Evolutionary conservation across 2,113 vertebrate genomes (phyloP), one percentile per base, ranked within the genome.

Genomic region (Barbus barbus): DNA sequence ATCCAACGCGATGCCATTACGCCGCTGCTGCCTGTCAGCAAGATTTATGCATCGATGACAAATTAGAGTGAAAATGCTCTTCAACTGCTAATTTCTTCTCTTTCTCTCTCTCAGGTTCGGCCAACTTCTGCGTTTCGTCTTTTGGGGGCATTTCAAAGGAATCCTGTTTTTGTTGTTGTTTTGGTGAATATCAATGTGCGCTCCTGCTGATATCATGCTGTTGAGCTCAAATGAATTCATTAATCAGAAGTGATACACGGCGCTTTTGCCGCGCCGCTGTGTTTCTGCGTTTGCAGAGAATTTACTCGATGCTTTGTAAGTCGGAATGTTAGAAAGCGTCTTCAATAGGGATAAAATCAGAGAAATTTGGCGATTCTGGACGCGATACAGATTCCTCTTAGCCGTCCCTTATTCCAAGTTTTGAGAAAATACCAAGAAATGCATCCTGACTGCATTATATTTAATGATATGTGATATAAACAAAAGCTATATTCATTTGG

Each of bases 41-140:
- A 98, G 98, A 99, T 99, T 99, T 98, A 99, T 99, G 97, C 96
- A 96, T 96, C 97, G 95, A 95, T 98, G 96, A 97, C 96, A 98
- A 97, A 98, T 97, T 96, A 95, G 96, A 95, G 95, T 94, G 94
- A 92, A 95, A 96, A 97, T 96, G 96, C 63, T 78, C 26, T 46
- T 69, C 65, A 36, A 24, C 90, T 82, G 76, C 84, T 78, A 81
- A 85, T 79, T 83, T 41, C 33, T 78, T 5, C 24, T 46, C 31
- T 90, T 89, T 89, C 87, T 91, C 81, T 91, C 81, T 91, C 91
- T 88, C 94, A 94, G 94, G 94, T 95, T 95, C 90, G 83, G 88
- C 83, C 88, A 84, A 92, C 93, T 92, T 92, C 89, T 93, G 92
- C 18, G 86, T 84, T 93, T 92, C 93, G 93, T 92, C 93, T 94